Percentiles rank a stretch among this genome's conserved stretches.
These are phyloP conservation scores for Lochmaea crataegi DNA, from an alignment of 2,888 invertebrate genomes.

Conservation along the genomic window DNA sequence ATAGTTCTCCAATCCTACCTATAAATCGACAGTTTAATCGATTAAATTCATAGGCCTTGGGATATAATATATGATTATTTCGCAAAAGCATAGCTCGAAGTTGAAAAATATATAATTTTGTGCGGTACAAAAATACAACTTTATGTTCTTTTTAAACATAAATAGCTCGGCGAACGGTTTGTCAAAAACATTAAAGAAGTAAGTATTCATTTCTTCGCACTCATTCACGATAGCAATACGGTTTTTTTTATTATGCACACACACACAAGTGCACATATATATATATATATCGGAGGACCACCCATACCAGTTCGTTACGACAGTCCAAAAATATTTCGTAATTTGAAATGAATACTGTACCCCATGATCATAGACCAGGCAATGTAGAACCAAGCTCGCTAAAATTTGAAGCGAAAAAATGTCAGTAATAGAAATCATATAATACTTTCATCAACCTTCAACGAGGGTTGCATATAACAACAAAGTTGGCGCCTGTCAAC, in stretches of 20 bases:
- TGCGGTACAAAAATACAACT: background rate
- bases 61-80: too few relatives aligned
- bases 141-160: background rate
- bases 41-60: too few relatives aligned
- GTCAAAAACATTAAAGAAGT: conserved; percentile 14
- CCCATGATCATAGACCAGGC: conserved; percentile 14
- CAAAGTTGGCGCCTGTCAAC: too few relatives aligned
- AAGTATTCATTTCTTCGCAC: conserved; percentile 6
- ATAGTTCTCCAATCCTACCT: too few relatives aligned
- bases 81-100: too few relatives aligned
- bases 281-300: conserved; percentile 14
- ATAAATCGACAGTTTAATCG: too few relatives aligned
- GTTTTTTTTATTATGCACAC: conserved; percentile 6
- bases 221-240: conserved; percentile 7
- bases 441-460: too few relatives aligned
- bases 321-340: conserved; percentile 31
- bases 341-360: conserved; percentile 16
- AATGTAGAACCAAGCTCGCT: background rate
- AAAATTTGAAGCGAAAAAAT: background rate
- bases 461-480: too few relatives aligned
- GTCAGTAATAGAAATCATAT: too few relatives aligned
- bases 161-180: background rate
- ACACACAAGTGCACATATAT: background rate
- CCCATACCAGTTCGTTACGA: conserved; percentile 22
- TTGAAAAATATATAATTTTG: too few relatives aligned